Conservation (phyloP, 2,888 invertebrate species). For the Leptarthrus brevirostris region DNA sequence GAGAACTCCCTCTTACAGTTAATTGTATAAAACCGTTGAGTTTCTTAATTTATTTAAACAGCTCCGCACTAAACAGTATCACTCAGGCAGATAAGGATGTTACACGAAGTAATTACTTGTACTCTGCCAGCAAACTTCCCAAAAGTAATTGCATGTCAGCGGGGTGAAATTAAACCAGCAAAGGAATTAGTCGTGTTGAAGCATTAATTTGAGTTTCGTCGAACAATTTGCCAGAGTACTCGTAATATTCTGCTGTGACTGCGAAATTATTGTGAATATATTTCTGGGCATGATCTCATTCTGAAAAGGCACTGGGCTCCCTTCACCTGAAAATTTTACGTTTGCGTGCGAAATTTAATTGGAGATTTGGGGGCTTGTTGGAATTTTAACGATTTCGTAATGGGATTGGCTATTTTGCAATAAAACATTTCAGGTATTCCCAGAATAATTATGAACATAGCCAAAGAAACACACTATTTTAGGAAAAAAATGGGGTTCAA, state of each 20-base stretch:
- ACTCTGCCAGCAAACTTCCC: background rate
- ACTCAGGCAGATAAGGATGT: constrained; percentile 14
- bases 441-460: too few species aligned
- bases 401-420: too few species aligned
- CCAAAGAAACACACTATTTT: too few species aligned
- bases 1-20: background rate
- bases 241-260: background rate
- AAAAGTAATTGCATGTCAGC: constrained; percentile 20
- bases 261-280: background rate
- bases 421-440: too few species aligned
- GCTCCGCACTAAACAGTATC: background rate
- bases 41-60: constrained; percentile 11
- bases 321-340: too few species aligned
- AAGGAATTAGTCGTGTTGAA: constrained; percentile 36
- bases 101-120: constrained; percentile 10
- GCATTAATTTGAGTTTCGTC: constrained; percentile 27
- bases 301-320: too few species aligned
- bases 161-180: constrained; percentile 9
- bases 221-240: constrained; percentile 15
- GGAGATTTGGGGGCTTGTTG: too few species aligned
- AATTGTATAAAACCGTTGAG: background rate
- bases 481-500: too few species aligned
- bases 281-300: too few species aligned
- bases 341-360: too few species aligned
- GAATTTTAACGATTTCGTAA: too few species aligned